Evolutionary conservation across 1,140 invertebrate species (phyloP).

Genomic region (Temnothorax curvispinosus): DNA sequence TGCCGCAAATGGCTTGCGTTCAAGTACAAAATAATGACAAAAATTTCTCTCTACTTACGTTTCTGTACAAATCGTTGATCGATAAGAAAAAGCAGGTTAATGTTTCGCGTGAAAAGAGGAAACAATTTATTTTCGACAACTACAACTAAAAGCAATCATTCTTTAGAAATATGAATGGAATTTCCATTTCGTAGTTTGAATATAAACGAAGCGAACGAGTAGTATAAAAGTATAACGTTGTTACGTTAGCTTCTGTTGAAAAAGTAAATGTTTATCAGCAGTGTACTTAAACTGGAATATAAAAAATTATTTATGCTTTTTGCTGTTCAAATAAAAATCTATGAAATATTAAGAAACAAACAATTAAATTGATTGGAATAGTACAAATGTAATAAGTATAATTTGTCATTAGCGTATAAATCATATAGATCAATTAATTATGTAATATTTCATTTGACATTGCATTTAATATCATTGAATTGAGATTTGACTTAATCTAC

Average conservation of each 20-base stretch:
- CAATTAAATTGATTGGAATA: background rate
- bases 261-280: background rate
- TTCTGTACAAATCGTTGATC: background rate
- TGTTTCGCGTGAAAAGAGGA: background rate
- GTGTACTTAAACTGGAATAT: background rate
- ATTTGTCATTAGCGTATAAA: slow-evolving; percentile 9
- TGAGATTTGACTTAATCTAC: too few relatives aligned
- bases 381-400: slow-evolving; percentile 23
- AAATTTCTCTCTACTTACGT: background rate
- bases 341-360: background rate
- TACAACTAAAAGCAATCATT: background rate
- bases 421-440: too few relatives aligned
- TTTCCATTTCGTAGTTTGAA: background rate
- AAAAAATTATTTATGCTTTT: background rate
- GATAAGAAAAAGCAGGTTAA: background rate
- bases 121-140: slow-evolving; percentile 1
- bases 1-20: background rate
- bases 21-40: background rate
- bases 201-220: background rate
- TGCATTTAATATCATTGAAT: too few relatives aligned
- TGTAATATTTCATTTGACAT: too few relatives aligned
- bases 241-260: background rate
- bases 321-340: background rate
- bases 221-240: background rate
- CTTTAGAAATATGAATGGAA: slow-evolving; percentile 4